Conservation (phyloP, 2,888 invertebrate species). For the Drosophila fungiperda region DNA sequence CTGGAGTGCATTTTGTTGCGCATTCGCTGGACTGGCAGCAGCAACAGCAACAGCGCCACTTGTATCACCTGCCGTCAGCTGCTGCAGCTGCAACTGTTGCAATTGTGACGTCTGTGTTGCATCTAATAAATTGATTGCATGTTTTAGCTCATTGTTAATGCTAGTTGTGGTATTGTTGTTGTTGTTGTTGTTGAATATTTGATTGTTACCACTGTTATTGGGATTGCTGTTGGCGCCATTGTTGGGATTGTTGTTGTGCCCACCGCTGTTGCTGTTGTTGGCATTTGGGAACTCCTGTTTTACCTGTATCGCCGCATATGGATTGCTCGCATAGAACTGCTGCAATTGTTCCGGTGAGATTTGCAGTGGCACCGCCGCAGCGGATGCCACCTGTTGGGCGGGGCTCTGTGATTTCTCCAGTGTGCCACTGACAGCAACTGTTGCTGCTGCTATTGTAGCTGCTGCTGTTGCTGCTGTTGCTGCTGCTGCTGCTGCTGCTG, state of each 20-base stretch:
- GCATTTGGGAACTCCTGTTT: constrained; percentile 84
- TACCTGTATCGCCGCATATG: constrained; percentile 85
- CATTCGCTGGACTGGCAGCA: constrained; percentile 83
- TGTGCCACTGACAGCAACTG: constrained; percentile 78
- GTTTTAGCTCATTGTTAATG: constrained; percentile 73
- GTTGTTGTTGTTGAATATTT: constrained; percentile 15
- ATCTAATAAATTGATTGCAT: constrained; percentile 84
- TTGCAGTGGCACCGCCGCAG: constrained; percentile 83
- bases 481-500: constrained; percentile 3
- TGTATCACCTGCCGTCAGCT: constrained; percentile 76
- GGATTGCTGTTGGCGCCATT: constrained; percentile 25
- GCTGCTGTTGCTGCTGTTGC: constrained; percentile 1
- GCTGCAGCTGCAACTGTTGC: constrained; percentile 85
- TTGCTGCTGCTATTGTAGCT: constrained; percentile 59
- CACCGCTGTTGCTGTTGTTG: constrained; percentile 11
- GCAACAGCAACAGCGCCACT: constrained; percentile 61
- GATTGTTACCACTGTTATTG: constrained; percentile 18
- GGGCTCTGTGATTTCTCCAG: constrained; percentile 88
- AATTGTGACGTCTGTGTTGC: constrained; percentile 85
- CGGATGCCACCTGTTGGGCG: constrained; percentile 84
- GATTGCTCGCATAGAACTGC: constrained; percentile 84
- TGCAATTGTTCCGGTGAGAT: constrained; percentile 86
- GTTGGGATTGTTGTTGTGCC: constrained; percentile 26
- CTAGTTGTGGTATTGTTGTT: constrained; percentile 18
- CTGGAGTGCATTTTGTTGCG: constrained; percentile 83